phyloP scores from a whole-genome alignment of 2,797 vertebrate genomes.

The Natrix natrix region DNA sequence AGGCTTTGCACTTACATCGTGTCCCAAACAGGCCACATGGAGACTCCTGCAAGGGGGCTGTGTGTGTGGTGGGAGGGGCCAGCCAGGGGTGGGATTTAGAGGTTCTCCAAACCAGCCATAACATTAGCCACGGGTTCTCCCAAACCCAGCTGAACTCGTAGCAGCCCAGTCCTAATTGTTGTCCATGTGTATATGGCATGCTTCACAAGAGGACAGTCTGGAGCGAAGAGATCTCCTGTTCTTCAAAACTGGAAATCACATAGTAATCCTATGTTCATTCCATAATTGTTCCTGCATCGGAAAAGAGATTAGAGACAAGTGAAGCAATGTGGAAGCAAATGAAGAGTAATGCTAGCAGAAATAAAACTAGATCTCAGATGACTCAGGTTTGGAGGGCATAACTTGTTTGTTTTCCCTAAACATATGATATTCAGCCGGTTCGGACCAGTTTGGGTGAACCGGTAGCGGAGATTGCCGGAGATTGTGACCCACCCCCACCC shows the following conservation, averaged over 20 bases:
- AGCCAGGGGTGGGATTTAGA: no score
- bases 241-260: background rate
- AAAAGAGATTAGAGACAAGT: conserved; percentile 46
- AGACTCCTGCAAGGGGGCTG: no score
- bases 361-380: conserved; percentile 55
- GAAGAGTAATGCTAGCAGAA: conserved; percentile 50
- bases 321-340: conserved; percentile 46
- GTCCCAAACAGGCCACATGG: no score
- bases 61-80: no score
- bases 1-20: no score
- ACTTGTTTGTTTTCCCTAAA: conserved; percentile 51
- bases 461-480: no score
- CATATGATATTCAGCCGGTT: background rate
- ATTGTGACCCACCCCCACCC: no score
- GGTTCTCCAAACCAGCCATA: no score
- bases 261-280: background rate
- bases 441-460: no score
- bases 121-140: no score
- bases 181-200: conserved; percentile 36
- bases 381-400: conserved; percentile 55
- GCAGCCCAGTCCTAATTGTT: background rate
- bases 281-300: background rate
- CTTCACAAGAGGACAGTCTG: conserved; percentile 19
- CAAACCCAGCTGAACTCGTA: no score
- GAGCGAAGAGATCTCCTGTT: conserved; percentile 18